Evolutionary conservation across 2,797 vertebrate genomes (phyloP).

Genomic region (Gallinago solitaria): DNA sequence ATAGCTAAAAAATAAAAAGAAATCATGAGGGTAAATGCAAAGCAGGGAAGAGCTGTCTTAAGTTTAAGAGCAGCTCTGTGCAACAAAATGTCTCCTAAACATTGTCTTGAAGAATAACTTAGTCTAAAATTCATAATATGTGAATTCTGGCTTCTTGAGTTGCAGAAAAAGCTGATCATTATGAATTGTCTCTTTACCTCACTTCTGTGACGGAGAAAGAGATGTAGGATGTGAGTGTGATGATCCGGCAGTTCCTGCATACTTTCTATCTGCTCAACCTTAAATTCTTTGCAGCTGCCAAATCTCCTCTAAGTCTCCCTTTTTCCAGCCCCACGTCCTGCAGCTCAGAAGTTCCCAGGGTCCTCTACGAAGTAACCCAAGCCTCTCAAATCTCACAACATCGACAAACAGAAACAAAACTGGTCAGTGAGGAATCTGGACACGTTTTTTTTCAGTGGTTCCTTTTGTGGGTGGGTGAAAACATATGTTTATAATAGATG

Average conservation of each 20-base stretch:
- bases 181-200: background rate
- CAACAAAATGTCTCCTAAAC: background rate
- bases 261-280: background rate
- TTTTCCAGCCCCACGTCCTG: background rate
- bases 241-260: background rate
- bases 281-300: background rate
- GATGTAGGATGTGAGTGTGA: background rate
- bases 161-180: background rate
- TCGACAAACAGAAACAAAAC: background rate
- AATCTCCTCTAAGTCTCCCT: background rate
- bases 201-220: background rate
- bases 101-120: background rate
- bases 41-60: background rate
- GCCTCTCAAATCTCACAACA: background rate
- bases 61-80: background rate
- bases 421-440: background rate
- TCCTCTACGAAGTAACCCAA: background rate
- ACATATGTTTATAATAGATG: background rate
- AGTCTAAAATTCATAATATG: background rate
- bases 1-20: background rate
- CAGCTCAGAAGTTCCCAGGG: background rate
- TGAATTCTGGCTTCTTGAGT: background rate
- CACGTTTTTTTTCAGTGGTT: background rate
- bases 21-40: background rate
- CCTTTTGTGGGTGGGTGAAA: background rate